These are phyloP conservation scores for Drosophila quadrilineata DNA, from an alignment of 1,140 invertebrate species.

Conservation along the genomic window DNA sequence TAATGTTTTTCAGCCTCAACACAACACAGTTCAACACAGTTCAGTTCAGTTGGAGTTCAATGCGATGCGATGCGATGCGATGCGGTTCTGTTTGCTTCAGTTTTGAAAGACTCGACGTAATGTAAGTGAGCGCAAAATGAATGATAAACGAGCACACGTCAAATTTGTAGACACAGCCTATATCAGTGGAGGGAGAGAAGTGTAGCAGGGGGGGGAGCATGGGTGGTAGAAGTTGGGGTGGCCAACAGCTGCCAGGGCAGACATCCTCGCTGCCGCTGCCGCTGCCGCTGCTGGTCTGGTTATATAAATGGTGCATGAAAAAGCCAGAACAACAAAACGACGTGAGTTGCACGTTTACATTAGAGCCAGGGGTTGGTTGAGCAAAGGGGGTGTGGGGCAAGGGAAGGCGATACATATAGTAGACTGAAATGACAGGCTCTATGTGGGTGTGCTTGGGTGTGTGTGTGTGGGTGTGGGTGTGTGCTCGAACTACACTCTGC, in stretches of 20 bases:
- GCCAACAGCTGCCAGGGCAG: conserved; percentile 51
- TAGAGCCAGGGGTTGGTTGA: not conserved
- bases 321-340: conserved; percentile 77
- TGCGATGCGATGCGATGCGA: not conserved
- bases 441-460: not conserved
- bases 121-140: conserved; percentile 78
- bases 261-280: conserved; percentile 11
- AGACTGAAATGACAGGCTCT: conserved; percentile 9
- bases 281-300: conserved; percentile 27
- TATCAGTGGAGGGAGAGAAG: conserved; percentile 8
- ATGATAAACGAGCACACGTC: conserved; percentile 81
- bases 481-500: not conserved
- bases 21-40: no score
- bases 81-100: conserved; percentile 1
- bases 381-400: not conserved
- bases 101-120: conserved; percentile 44
- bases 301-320: conserved; percentile 79
- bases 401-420: no score
- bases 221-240: not conserved
- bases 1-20: conserved; percentile 73
- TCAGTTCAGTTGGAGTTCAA: conserved; percentile 16
- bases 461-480: conserved; percentile 17
- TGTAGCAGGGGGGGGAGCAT: not conserved
- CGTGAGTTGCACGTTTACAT: conserved; percentile 68
- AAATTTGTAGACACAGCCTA: conserved; percentile 57